Evolutionary conservation across 2,888 invertebrate genomes (phyloP), one percentile per base, ranked within the genome.

Genomic region (Gibbula magus): DNA sequence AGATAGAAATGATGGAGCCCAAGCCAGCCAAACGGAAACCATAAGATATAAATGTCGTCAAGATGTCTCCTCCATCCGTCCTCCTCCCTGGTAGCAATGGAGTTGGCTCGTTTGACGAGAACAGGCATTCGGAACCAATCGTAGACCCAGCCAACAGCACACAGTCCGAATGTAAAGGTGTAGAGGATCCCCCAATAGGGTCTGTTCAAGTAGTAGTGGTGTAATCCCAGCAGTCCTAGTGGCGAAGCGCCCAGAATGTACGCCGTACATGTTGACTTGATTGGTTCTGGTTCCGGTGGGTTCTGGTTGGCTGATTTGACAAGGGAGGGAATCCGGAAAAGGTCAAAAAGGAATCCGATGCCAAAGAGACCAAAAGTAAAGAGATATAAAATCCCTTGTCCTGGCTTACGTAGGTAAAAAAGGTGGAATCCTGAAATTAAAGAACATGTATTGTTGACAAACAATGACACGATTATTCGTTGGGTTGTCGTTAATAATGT

Each of bases 61-160:
- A 86, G 22, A 52, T 85, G 83, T 32, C 83, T 85, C 16, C 74
- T 75, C 16, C 76, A 67, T 0, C 20, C 56, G 25, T 77, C 54
- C 29, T 25, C 35, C 75, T 75, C 29, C 52, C 79, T 70, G 18
- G n/a, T n/a, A 2, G 79, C 77, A 0, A 70, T 75, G 32, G 78
- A 73, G 79, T 88, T 89, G 25, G 85, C 81, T 10, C 88, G 79
- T 32, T 82, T 81, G 16, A 88, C 87, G 13, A 90, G 81, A 32
- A 81, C 56, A 4, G 86, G 85, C 18, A 88, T 81, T 22, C 91
- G 82, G 79, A 88, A 86, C 83, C 88, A 87, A 81, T 91, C 91
- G 20, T 85, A 81, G 0, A 90, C 53, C 87, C 88, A 90, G 10
- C 89, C 89, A 7, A 82, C 45, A 1, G 80, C 82, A 8, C 74